Conservation (phyloP, 2,888 invertebrate species). For the Cephus nigrinus region DNA sequence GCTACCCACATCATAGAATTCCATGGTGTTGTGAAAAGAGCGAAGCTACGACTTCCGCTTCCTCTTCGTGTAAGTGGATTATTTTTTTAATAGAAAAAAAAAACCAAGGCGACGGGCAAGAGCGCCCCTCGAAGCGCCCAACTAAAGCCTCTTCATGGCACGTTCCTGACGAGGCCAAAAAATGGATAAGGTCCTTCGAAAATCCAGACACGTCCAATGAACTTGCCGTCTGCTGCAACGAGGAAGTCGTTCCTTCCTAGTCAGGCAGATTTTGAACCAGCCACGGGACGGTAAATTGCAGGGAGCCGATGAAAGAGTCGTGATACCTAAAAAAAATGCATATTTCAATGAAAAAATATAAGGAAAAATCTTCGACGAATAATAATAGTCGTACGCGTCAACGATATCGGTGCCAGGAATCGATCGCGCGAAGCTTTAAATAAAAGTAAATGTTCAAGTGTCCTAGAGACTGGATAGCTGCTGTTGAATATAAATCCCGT, state of each 20-base stretch:
- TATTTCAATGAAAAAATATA: not conserved
- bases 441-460: not conserved
- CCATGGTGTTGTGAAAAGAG: conserved; percentile 43
- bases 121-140: not conserved
- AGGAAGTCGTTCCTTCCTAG: not conserved
- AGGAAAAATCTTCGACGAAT: not conserved
- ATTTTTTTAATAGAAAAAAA: too few relatives aligned
- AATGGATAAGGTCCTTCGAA: not conserved
- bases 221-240: not conserved
- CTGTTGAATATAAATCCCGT: not conserved
- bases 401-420: not conserved
- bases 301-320: not conserved
- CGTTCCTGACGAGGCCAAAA: not conserved
- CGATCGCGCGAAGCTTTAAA: not conserved
- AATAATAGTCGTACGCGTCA: not conserved
- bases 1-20: conserved; percentile 79
- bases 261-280: not conserved
- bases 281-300: not conserved
- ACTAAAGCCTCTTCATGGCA: not conserved
- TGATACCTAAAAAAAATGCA: not conserved
- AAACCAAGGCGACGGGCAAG: not conserved
- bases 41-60: not conserved
- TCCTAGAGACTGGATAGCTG: not conserved
- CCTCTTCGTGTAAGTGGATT: not conserved
- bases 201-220: not conserved